A percentile compares a stretch with the other conserved stretches of the same genome.
These are phyloP conservation scores for Calliphora vomitoria DNA, from an alignment of 2,888 invertebrate genomes.

Conservation along the genomic window DNA sequence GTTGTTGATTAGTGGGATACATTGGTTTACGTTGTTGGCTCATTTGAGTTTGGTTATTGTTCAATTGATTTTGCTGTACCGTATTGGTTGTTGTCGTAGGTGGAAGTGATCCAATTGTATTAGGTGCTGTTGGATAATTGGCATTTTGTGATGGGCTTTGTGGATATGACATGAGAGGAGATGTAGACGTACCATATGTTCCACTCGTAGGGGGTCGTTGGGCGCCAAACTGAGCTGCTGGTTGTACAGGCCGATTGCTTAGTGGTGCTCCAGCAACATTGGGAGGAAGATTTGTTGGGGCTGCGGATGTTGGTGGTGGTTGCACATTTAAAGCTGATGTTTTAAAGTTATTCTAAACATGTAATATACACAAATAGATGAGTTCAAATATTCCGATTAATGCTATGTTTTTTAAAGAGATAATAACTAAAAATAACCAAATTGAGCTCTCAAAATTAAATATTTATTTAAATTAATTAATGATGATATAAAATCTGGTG, in stretches of 20 bases:
- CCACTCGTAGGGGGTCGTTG: slow-evolving; percentile 62
- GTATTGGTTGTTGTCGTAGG: slow-evolving; percentile 58
- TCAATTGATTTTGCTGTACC: slow-evolving; percentile 77
- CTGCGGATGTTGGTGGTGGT: slow-evolving; percentile 31
- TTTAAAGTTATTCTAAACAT: slow-evolving; percentile 76
- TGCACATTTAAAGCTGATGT: slow-evolving; percentile 76
- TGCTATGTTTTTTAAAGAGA: too few relatives aligned
- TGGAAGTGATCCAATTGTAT: slow-evolving; percentile 50
- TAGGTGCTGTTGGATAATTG: slow-evolving; percentile 73
- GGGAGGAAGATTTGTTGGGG: slow-evolving; percentile 46
- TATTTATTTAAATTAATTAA: too few relatives aligned
- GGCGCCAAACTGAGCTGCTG: slow-evolving; percentile 40
- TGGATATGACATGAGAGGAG: slow-evolving; percentile 72
- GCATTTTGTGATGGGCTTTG: slow-evolving; percentile 74
- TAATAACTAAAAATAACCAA: too few relatives aligned
- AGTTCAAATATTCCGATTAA: too few relatives aligned
- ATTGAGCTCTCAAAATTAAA: too few relatives aligned
- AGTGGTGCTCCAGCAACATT: slow-evolving; percentile 5
- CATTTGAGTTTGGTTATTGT: slow-evolving; percentile 75
- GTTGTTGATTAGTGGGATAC: slow-evolving; percentile 76
- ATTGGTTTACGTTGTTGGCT: slow-evolving; percentile 76
- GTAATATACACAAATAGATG: not conserved
- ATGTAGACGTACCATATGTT: slow-evolving; percentile 72
- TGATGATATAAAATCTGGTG: too few relatives aligned
- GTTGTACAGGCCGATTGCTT: slow-evolving; percentile 49